These are phyloP conservation scores for Poeciliopsis occidentalis DNA, from an alignment of 2,113 vertebrate species.

Conservation along the genomic window DNA sequence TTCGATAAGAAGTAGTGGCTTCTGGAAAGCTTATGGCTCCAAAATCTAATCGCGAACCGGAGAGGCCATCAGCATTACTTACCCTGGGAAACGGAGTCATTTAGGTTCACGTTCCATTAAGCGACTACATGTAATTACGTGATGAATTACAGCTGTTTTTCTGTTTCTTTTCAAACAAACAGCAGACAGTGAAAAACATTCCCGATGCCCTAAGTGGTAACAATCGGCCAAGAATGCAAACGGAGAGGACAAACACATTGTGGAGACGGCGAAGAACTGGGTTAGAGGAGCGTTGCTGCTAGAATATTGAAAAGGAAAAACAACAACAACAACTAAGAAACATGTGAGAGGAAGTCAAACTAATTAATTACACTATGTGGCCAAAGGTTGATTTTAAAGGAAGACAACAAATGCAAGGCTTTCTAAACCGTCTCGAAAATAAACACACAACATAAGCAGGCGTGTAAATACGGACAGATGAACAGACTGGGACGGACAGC, in stretches of 20 bases:
- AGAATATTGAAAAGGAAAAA: background rate
- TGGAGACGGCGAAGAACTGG: conserved; percentile 3
- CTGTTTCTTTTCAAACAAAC: too few species aligned
- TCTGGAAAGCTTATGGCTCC: background rate
- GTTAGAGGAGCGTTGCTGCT: background rate
- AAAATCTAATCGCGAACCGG: conserved; percentile 1
- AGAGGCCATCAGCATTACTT: background rate
- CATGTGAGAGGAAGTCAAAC: conserved; percentile 12
- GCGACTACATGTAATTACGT: background rate
- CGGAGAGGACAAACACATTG: too few species aligned
- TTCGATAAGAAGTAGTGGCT: background rate
- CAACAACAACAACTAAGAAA: background rate
- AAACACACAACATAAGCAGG: conserved; percentile 41
- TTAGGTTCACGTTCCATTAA: background rate
- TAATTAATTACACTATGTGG: conserved; percentile 30
- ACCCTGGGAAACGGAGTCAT: background rate
- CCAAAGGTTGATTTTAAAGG: conserved; percentile 38
- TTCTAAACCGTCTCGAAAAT: conserved; percentile 33
- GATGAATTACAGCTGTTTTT: background rate
- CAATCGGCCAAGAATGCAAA: too few species aligned
- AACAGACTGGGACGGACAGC: conserved; percentile 58
- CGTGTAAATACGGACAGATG: conserved; percentile 68
- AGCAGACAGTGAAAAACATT: too few species aligned
- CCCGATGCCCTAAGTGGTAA: too few species aligned
- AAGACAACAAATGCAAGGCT: conserved; percentile 26